Conservation (phyloP, 2,113 vertebrate genomes). For the Theropithecus gelada region DNA sequence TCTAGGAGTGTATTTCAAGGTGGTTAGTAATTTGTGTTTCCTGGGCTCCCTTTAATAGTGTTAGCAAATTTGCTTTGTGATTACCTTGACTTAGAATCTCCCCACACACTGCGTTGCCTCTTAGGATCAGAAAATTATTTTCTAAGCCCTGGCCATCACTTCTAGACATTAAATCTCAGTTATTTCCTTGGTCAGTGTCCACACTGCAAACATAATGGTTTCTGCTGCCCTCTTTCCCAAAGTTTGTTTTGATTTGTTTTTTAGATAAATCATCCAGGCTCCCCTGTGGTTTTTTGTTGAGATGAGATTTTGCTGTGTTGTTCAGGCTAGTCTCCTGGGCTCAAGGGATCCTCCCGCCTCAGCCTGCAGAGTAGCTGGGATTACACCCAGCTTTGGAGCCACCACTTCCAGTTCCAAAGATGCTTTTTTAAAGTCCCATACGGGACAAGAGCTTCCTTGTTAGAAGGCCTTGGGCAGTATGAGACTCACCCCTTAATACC, state of each 20-base stretch:
- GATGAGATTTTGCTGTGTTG: background rate
- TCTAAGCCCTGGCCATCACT: background rate
- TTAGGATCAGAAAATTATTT: constrained; percentile 36
- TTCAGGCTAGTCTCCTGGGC: background rate
- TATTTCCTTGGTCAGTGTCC: background rate
- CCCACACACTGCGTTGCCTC: background rate
- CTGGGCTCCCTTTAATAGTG: background rate
- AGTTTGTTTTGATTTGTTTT: background rate
- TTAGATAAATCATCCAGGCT: background rate
- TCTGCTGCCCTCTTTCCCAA: background rate
- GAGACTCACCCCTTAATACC: background rate
- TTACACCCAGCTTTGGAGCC: background rate
- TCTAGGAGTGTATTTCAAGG: constrained; percentile 43
- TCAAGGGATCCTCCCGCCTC: background rate
- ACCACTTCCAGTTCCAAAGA: background rate
- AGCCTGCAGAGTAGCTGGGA: background rate
- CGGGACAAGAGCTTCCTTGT: constrained; percentile 8
- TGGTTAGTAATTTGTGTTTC: constrained; percentile 56
- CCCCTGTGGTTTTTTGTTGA: background rate
- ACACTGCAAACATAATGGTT: background rate
- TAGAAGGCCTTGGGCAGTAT: constrained; percentile 9
- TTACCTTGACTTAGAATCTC: background rate
- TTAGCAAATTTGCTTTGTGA: constrained; percentile 47
- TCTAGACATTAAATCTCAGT: constrained; percentile 13
- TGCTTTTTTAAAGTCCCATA: background rate